Percentiles rank a stretch among this genome's conserved stretches.
phyloP scores from a whole-genome alignment of 1,140 invertebrate genomes.

The Semibalanus balanoides region DNA sequence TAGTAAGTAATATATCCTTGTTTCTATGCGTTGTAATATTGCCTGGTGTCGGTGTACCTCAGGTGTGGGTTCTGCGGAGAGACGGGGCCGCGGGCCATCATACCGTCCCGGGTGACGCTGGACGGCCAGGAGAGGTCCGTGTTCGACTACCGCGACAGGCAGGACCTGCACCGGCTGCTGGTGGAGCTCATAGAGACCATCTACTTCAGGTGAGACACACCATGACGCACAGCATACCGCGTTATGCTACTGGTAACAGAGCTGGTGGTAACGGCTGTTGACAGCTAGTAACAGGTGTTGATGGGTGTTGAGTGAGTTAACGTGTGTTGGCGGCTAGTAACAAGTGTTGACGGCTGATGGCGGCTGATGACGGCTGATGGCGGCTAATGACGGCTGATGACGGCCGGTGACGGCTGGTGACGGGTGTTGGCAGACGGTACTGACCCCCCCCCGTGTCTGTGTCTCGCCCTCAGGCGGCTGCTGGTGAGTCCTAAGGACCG shows the following conservation, averaged over 20 bases:
- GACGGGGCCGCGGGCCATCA: constrained; percentile 66
- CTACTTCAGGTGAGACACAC: constrained; percentile 59
- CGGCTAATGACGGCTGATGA: too few species aligned
- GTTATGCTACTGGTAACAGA: too few species aligned
- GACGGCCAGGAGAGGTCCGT: constrained; percentile 47
- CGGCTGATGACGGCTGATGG: too few species aligned
- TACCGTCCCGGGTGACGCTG: constrained; percentile 57
- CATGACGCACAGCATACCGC: too few species aligned
- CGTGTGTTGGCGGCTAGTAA: constrained; percentile 7
- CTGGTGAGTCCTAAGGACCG: constrained; percentile 85
- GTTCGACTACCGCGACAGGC: constrained; percentile 49
- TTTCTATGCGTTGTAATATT: too few species aligned
- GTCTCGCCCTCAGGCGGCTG: constrained; percentile 45
- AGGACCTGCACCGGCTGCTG: constrained; percentile 68
- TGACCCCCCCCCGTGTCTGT: too few species aligned
- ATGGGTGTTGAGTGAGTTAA: background rate
- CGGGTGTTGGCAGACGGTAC: too few species aligned
- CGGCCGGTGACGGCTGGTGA: too few species aligned
- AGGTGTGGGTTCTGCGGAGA: constrained; percentile 88
- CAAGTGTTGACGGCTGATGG: too few species aligned
- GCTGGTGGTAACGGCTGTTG: constrained; percentile 4
- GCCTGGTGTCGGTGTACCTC: constrained; percentile 20
- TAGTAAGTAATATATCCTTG: too few species aligned
- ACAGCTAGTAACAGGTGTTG: background rate
- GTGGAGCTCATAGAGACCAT: constrained; percentile 76